Evolutionary conservation across 2,113 vertebrate genomes (phyloP).

Genomic region (Nicator chloris): DNA sequence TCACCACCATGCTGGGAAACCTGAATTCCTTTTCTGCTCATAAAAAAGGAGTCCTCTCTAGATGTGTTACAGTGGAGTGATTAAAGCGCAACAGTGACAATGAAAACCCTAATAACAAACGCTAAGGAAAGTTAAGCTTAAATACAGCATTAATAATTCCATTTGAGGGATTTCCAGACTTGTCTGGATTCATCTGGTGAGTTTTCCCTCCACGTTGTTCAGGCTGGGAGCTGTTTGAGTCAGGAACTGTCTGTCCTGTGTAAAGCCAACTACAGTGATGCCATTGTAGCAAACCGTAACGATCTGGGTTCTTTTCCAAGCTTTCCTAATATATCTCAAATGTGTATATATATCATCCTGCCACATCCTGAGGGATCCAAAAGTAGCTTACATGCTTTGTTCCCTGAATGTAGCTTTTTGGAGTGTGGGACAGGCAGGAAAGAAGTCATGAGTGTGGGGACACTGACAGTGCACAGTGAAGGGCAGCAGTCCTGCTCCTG

Average conservation of each 20-base stretch:
- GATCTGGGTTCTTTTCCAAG: conserved; percentile 22
- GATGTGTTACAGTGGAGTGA: not conserved
- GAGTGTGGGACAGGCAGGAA: not conserved
- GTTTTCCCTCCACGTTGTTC: not conserved
- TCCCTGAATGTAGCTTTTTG: not conserved
- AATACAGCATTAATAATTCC: not conserved
- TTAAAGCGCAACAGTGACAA: not conserved
- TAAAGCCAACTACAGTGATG: not conserved
- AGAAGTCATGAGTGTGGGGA: not conserved
- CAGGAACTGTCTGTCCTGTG: not conserved
- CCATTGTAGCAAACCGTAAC: not conserved
- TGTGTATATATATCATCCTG: not conserved
- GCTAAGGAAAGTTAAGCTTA: not conserved
- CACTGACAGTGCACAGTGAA: not conserved
- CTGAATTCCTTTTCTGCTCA: not conserved
- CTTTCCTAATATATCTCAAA: conserved; percentile 36
- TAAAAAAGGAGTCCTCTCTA: not conserved
- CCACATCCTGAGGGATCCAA: not conserved
- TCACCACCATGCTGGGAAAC: not conserved
- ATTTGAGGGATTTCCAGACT: not conserved
- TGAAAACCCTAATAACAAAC: not conserved
- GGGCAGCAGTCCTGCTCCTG: not conserved
- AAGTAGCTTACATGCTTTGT: conserved; percentile 1
- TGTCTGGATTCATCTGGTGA: conserved; percentile 5
- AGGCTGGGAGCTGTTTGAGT: not conserved